Evolutionary conservation across 2,797 vertebrate species (phyloP), one percentile per base, ranked within the genome.

Genomic region (Spea hammondii): DNA sequence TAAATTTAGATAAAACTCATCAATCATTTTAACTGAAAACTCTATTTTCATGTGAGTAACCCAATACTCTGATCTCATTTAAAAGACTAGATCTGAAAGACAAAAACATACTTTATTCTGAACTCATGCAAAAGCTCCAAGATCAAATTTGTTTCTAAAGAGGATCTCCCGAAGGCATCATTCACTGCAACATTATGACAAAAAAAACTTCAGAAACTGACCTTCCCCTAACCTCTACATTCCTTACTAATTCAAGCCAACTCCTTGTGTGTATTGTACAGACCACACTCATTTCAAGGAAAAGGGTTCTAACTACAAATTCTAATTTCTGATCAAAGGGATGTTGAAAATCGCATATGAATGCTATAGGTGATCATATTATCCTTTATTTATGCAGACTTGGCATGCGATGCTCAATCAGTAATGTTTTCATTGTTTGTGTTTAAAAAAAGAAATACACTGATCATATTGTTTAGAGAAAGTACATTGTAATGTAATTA

Each of bases 231-330:
- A 81, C 69, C 79, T 72, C 76, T 57, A 12, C 74, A 81, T 77
- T 81, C 79, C 74, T 66, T 67, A 59, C 79, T 81, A 72, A 72
- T 81, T 81, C 69, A 70, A 76, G 79, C 74, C 74, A 77, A 81
- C 65, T 72, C 74, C 48, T 69, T 66, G 65, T 81, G 74, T 66
- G 69, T 54, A 64, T 72, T 72, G 47, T 60, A 48, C 49, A 69
- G 74, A 77, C 79, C 74, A 77, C 74, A 77, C 74, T 77, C 53
- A 32, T 71, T 45, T 68, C 7, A 44, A 54, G 64, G 68, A 77
- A 68, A 74, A 72, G 53, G 49, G 48, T 53, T 46, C 50, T 45
- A 49, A 45, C 57, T 64, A 74, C 44, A 71, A 76, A 65, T 47
- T 14, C 69, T 48, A 47, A 65, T 48, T 72, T 65, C 46, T 67